Conservation (phyloP, 2,888 invertebrate species). For the Drosophila suboccidentalis region DNA sequence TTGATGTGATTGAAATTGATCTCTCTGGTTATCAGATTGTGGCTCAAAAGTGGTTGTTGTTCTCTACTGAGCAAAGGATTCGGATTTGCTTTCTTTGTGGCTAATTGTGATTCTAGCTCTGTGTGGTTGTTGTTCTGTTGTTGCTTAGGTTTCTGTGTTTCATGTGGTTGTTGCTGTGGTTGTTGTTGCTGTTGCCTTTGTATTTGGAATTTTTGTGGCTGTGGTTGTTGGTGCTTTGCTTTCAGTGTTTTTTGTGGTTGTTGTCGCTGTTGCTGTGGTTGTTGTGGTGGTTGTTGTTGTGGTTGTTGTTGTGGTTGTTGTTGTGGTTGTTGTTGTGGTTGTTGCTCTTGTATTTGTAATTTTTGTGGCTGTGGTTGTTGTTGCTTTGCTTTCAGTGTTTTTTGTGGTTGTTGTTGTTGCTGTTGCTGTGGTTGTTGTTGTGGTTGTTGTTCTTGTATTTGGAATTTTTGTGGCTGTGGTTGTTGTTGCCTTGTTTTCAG, state of each 20-base stretch:
- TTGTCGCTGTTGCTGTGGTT: too few relatives aligned
- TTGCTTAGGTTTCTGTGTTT: constrained; percentile 15
- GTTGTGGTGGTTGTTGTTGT: too few relatives aligned
- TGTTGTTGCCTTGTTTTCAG: constrained; percentile 1
- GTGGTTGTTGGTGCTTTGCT: constrained; percentile 27
- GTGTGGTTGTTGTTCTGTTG: constrained; percentile 23
- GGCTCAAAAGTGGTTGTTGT: constrained; percentile 27
- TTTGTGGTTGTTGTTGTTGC: constrained; percentile 31
- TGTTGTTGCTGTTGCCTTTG: too few relatives aligned
- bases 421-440: too few relatives aligned
- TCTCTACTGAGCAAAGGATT: constrained; percentile 4
- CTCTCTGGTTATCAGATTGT: constrained; percentile 45
- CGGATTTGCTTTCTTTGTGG: constrained; percentile 9
- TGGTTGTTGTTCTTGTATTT: constrained; percentile 28
- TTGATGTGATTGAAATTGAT: constrained; percentile 51
- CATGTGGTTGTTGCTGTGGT: too few relatives aligned
- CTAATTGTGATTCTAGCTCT: constrained; percentile 28
- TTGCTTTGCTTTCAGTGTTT: constrained; percentile 11
- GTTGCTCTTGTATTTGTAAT: constrained; percentile 27
- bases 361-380: constrained; percentile 21
- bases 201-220: too few relatives aligned
- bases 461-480: constrained; percentile 17
- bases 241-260: constrained; percentile 3
- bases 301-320: too few relatives aligned
- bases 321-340: constrained; percentile 29